Percentiles rank a stretch among this genome's conserved stretches.
Conservation (phyloP, 2,113 vertebrate genomes). For the Macrotis lagotis region DNA sequence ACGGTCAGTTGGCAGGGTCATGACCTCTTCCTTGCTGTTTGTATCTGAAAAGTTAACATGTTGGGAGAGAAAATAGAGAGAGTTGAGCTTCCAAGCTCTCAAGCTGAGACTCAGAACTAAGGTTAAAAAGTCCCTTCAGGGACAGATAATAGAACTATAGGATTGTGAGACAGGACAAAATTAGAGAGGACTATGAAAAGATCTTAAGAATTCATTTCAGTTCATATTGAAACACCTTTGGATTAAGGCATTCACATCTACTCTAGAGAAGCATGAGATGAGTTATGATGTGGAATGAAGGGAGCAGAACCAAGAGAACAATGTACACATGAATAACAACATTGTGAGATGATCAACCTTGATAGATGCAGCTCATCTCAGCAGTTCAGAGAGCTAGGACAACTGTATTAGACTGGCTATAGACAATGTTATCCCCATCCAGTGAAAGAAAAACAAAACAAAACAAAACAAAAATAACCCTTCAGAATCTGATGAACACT, state of each 20-base stretch:
- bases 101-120: not conserved
- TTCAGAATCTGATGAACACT: no score
- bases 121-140: not conserved
- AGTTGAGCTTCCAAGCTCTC: not conserved
- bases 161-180: rapidly evolving
- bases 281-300: no score
- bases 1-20: conserved; percentile 55
- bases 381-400: no score
- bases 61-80: not conserved
- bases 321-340: no score
- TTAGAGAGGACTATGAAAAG: not conserved
- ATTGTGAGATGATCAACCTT: no score
- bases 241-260: not conserved
- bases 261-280: no score
- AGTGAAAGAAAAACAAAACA: no score
- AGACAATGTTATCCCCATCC: no score
- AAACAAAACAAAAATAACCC: no score
- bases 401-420: no score
- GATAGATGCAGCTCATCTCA: no score
- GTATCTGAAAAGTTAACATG: conserved; percentile 76
- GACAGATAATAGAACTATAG: not conserved
- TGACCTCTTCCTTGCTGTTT: conserved; percentile 48
- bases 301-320: no score
- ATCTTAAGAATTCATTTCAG: not conserved
- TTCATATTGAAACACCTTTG: not conserved